Percentiles rank a stretch among this genome's conserved stretches.
Evolutionary conservation across 2,888 invertebrate species (phyloP).

Genomic region (Alitta virens): DNA sequence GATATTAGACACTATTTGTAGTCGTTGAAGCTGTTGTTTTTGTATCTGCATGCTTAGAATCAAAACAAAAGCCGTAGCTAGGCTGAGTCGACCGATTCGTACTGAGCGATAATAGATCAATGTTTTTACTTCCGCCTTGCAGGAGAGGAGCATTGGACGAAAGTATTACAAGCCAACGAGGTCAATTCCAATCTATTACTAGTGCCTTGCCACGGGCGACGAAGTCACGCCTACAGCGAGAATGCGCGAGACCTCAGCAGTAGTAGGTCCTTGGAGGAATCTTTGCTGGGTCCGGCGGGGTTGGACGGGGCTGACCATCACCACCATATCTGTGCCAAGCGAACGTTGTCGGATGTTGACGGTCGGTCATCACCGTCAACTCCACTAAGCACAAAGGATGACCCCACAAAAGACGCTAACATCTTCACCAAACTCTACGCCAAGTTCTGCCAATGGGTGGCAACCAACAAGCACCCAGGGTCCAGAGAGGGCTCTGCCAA

Average conservation of each 20-base stretch:
- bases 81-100: too few relatives aligned
- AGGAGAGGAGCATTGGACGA: slow-evolving; percentile 45
- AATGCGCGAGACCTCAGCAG: not conserved
- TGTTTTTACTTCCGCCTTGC: not conserved
- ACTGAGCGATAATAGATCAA: too few relatives aligned
- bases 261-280: not conserved
- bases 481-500: not conserved
- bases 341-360: not conserved
- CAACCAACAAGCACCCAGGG: not conserved
- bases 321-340: slow-evolving; percentile 5
- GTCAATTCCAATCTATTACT: slow-evolving; percentile 32
- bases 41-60: too few relatives aligned
- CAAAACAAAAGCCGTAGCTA: too few relatives aligned
- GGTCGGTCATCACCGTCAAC: not conserved
- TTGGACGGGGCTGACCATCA: not conserved
- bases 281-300: not conserved
- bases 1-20: too few relatives aligned
- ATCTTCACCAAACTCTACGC: slow-evolving; percentile 27
- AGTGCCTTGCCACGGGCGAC: slow-evolving; percentile 14
- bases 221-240: not conserved
- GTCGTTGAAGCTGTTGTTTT: too few relatives aligned
- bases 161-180: slow-evolving; percentile 44
- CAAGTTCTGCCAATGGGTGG: slow-evolving; percentile 28
- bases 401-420: slow-evolving; percentile 19
- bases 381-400: not conserved